Conservation (phyloP, 2,797 vertebrate genomes). For the Sebastes matsubarae region DNA sequence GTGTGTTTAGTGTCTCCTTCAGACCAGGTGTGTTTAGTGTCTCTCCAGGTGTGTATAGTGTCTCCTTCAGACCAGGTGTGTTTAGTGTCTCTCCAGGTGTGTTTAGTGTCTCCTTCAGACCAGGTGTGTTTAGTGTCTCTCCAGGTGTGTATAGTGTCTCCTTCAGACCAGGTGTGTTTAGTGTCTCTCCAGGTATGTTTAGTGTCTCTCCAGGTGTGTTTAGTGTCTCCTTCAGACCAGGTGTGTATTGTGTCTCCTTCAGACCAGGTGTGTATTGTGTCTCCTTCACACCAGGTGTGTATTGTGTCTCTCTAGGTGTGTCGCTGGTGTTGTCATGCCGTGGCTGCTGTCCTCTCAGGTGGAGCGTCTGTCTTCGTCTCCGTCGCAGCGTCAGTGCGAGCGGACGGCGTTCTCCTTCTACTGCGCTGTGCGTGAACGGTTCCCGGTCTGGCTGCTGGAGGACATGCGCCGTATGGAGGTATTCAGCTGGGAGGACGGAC, state of each 20-base stretch:
- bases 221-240: not conserved
- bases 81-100: not conserved
- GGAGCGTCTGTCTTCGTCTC: conserved; percentile 73
- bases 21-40: too few relatives aligned
- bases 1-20: not conserved
- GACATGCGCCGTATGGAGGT: conserved; percentile 93
- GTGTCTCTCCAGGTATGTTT: not conserved
- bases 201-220: not conserved
- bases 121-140: too few relatives aligned
- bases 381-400: conserved; percentile 91
- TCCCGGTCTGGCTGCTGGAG: conserved; percentile 93
- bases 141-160: not conserved
- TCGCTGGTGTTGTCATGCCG: conserved; percentile 79
- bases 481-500: conserved; percentile 94
- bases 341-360: conserved; percentile 81
- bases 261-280: not conserved
- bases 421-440: conserved; percentile 89
- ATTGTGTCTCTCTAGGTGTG: not conserved
- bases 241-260: not conserved
- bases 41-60: not conserved
- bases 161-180: not conserved
- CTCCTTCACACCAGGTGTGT: not conserved
- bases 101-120: not conserved
- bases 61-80: not conserved
- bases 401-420: conserved; percentile 93